Evolutionary conservation across 2,888 invertebrate species (phyloP), one percentile per base, ranked within the genome.

Genomic region (Cenopis cana): DNA sequence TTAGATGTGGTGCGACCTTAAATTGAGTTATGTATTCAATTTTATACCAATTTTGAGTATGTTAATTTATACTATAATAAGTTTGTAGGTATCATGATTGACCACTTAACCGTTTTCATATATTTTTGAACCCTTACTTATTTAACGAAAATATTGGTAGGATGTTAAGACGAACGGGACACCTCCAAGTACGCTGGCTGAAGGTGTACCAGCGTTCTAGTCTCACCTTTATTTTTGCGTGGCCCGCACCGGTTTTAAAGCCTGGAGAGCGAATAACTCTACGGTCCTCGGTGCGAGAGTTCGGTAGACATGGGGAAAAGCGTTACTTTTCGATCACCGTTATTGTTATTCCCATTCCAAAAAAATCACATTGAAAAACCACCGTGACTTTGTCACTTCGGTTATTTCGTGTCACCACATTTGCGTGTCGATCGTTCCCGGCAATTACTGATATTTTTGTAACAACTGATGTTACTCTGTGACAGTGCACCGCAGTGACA

Each of bases 131-230:
- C n/a, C 29, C 17, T 14, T n/a, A 17, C 10, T 29, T 41, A n/a
- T 12, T 46, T 1, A 60, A 46, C 41, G 60, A n/a, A n/a, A 49
- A 46, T 60, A 29, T 46, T 18, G 60, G 17, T 12, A 29, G 46
- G 17, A 49, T 11, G 6, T 29, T 12, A 60, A 46, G 38, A 29
- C 24, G 14, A 46, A 46, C 8, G 60, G 46, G 11, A n/a, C 60
- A 60, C 24, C 17, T 59, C 46, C 18, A 46, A 60, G 46, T 17
- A 60, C n/a, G 60, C 60, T 60, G 60, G 46, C 46, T 60, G 46
- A 46, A 46, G 38, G 60, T 46, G 46, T 46, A 5, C 33, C 18
- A n/a, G 9, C 4, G 41, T 60, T 46, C 46, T n/a, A 11, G 24
- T 60, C 14, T 17, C 46, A 11, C 24, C 14, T 60, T 10, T 46